Conservation (phyloP, 2,888 invertebrate species). For the Cephus rjabovi region DNA sequence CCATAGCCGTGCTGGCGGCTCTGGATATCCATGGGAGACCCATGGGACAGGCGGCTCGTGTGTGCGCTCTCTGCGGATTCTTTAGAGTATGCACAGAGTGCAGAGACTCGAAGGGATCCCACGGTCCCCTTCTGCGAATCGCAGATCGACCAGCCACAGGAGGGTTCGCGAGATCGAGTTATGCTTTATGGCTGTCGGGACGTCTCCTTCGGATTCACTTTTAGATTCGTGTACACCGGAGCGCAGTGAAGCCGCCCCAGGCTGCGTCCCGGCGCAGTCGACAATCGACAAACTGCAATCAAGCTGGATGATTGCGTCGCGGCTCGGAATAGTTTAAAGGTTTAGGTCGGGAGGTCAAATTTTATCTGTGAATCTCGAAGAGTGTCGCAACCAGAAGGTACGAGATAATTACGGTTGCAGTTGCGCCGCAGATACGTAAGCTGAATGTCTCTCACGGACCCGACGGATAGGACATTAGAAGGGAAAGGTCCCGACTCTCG, state of each 20-base stretch:
- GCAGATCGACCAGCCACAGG: constrained; percentile 25
- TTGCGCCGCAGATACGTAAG: neutral
- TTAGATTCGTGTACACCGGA: neutral
- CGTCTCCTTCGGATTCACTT: neutral
- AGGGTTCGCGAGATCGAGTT: neutral
- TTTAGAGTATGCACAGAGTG: neutral
- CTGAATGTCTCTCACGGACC: neutral
- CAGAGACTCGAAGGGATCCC: constrained; percentile 30
- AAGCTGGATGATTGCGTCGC: neutral
- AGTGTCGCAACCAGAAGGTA: neutral
- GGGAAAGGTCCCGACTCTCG: neutral
- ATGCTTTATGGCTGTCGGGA: neutral
- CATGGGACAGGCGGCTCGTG: constrained; percentile 1
- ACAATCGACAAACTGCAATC: neutral
- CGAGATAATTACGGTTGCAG: neutral
- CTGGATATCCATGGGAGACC: neutral
- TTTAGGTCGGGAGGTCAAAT: neutral
- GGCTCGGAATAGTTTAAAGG: neutral
- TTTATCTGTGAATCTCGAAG: neutral
- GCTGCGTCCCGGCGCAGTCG: neutral
- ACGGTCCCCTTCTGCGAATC: constrained; percentile 29
- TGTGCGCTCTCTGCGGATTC: neutral
- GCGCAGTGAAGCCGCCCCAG: neutral
- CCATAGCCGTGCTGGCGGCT: constrained; percentile 8
- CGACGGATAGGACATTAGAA: neutral